A percentile compares a stretch with the other conserved stretches of the same genome.
These are phyloP conservation scores for Hippasteria phrygiana DNA, from an alignment of 53 echinoderm and acorn worm species.

Conservation along the genomic window DNA sequence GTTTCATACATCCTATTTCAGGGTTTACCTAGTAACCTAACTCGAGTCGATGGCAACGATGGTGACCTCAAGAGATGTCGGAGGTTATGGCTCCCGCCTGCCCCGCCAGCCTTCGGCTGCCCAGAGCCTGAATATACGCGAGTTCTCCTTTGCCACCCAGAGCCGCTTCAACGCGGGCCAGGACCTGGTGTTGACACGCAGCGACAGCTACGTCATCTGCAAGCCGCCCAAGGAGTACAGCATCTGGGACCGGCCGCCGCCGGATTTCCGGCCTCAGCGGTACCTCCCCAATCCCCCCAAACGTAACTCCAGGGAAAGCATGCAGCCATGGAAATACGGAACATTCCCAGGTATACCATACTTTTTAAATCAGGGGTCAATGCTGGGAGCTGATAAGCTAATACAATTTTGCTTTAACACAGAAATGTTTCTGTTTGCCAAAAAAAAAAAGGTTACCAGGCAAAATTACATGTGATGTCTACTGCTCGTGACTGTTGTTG, in stretches of 20 bases:
- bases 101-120: conserved; percentile 26
- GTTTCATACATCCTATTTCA: not conserved
- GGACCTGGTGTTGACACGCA: conserved; percentile 80
- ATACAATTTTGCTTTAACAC: no score
- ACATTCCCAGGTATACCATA: conserved; percentile 62
- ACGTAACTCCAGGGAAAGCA: conserved; percentile 87
- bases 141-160: conserved; percentile 59
- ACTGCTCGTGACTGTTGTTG: no score
- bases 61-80: conserved; percentile 17
- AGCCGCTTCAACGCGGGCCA: conserved; percentile 73
- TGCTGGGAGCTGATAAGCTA: no score
- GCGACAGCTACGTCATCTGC: conserved; percentile 77
- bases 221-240: conserved; percentile 56
- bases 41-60: conserved; percentile 40
- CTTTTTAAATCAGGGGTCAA: not conserved
- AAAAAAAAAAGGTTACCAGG: no score
- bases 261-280: conserved; percentile 91
- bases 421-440: no score
- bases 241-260: conserved; percentile 89
- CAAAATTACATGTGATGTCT: no score
- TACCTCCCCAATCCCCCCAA: conserved; percentile 95
- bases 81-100: not conserved
- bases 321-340: conserved; percentile 94
- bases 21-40: not conserved
- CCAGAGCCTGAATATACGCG: conserved; percentile 42